A percentile compares a stretch with the other conserved stretches of the same genome.
These are phyloP conservation scores for Xiphophorus birchmanni DNA, from an alignment of 2,797 vertebrate genomes.

Conservation along the genomic window DNA sequence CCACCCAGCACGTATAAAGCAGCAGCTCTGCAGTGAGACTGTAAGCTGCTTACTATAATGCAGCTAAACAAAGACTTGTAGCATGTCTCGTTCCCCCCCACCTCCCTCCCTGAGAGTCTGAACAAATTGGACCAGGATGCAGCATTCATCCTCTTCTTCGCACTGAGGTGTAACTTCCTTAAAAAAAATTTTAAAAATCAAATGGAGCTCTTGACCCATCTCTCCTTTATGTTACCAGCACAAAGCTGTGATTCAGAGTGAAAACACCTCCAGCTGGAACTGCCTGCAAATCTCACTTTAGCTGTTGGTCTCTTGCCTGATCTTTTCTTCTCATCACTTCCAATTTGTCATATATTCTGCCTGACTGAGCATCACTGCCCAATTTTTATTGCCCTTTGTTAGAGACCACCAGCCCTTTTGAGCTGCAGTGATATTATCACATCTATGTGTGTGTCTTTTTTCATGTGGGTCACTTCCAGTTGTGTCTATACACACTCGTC, in stretches of 20 bases:
- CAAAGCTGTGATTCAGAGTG: conserved; percentile 17
- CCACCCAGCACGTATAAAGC: conserved; percentile 17
- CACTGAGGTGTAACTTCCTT: conserved; percentile 7
- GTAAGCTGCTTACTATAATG: conserved; percentile 76
- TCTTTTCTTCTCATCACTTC: conserved; percentile 39
- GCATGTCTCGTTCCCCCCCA: conserved; percentile 39
- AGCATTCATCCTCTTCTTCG: conserved; percentile 9
- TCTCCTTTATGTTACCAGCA: conserved; percentile 32
- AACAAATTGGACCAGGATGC: conserved; percentile 34
- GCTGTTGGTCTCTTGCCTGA: conserved; percentile 42
- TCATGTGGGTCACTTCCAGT: conserved; percentile 36
- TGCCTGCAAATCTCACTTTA: conserved; percentile 23
- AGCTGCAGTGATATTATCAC: conserved; percentile 32
- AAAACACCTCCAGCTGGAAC: conserved; percentile 15
- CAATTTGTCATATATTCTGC: conserved; percentile 15
- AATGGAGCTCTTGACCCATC: conserved; percentile 36
- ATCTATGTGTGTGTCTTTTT: conserved; percentile 26
- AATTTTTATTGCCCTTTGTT: conserved; percentile 21
- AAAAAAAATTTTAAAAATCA: conserved; percentile 11
- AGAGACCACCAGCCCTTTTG: conserved; percentile 20
- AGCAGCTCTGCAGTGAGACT: conserved; percentile 38
- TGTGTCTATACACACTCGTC: neutral
- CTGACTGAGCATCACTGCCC: conserved; percentile 26
- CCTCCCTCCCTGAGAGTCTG: conserved; percentile 34
- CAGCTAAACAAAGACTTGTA: conserved; percentile 63